These are phyloP conservation scores for Linepithema humile DNA, from an alignment of 1,140 invertebrate genomes.

Conservation along the genomic window DNA sequence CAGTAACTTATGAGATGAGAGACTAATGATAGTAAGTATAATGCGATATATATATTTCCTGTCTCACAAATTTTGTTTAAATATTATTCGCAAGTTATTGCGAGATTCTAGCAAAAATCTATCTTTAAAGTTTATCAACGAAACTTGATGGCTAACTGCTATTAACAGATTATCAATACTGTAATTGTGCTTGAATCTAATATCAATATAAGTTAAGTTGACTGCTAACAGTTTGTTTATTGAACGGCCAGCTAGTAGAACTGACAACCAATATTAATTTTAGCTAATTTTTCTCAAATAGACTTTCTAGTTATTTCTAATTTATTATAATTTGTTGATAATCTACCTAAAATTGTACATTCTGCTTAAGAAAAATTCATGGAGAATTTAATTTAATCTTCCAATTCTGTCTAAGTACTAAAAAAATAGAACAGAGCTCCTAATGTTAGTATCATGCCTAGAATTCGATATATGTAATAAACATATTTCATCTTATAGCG, in stretches of 20 bases:
- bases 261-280: too few species aligned
- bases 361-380: background rate
- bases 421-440: background rate
- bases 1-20: background rate
- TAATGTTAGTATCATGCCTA: background rate
- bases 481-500: background rate
- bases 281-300: background rate
- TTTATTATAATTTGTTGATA: background rate
- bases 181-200: too few species aligned
- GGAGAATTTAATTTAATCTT: background rate
- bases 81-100: too few species aligned
- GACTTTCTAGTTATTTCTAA: background rate
- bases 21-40: conserved; percentile 18
- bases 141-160: too few species aligned
- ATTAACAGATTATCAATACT: too few species aligned
- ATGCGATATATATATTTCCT: too few species aligned
- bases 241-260: too few species aligned
- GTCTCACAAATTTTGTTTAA: too few species aligned
- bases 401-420: background rate
- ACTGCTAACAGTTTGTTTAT: too few species aligned
- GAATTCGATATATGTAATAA: background rate
- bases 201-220: too few species aligned
- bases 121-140: too few species aligned
- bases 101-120: too few species aligned
- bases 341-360: background rate